Evolutionary conservation across 2,888 invertebrate genomes (phyloP), one percentile per base, ranked within the genome.

Genomic region (Eulithis prunata): DNA sequence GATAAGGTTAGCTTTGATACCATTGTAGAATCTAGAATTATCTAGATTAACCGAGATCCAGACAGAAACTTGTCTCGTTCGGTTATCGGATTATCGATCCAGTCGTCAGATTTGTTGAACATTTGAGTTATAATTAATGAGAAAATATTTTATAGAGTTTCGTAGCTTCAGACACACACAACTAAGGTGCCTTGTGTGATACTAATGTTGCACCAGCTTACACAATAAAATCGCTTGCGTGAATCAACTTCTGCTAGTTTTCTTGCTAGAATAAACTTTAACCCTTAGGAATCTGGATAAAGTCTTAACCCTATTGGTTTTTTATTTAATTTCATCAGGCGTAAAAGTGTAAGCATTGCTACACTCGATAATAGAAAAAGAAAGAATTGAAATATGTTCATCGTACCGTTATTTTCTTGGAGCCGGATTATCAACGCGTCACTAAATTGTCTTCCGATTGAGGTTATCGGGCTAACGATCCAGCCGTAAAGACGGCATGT

Each of bases 381-480:
- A 21, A 47, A 10, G 8, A 3, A 47, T 47, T 47, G 10, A 14
- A 47, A 3, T 21, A 6, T 10, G 47, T 21, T 47, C 41, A 41
- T 41, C 7, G 8, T 3, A 21, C 21, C 21, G 21, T 10, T 45
- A 45, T 45, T 47, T 47, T 47, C 47, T 51, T 58, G n/a, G 43
- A 52, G 59, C 43, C 59, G 11, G 43, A 59, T 46, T 43, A 56
- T 54, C 41, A 41, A 56, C 46, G 38, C 47, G 13, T 14, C 10
- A 47, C 57, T 57, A 57, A 46, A 56, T 56, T 21, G 36, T 61
- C 46, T 49, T 46, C 56, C 56, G 56, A 53, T 43, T 38, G 41
- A 62, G 57, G 51, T 57, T 45, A 45, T 45, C 45, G 52, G 57
- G 62, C 32, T 62, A 62, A 57, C 62, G 62, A 62, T 62, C 46